Conservation (phyloP, 2,113 vertebrate species). For the Chaenogobius annularis region DNA sequence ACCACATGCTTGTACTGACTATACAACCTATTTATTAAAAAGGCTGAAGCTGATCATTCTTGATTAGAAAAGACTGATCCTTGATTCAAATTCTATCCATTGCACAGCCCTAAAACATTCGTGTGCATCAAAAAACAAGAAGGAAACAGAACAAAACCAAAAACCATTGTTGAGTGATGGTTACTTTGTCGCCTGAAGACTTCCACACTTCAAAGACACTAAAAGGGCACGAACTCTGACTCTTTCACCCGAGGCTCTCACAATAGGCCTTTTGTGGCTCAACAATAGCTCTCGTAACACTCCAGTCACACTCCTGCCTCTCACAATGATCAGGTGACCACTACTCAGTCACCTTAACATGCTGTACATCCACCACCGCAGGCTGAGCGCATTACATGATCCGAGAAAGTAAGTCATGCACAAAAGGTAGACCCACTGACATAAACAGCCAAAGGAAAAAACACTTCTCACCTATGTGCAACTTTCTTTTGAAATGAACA, state of each 20-base stretch:
- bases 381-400: background rate
- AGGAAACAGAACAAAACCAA: background rate
- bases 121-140: background rate
- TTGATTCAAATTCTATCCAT: too few relatives aligned
- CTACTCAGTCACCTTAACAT: background rate
- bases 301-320: conserved; percentile 3
- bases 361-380: conserved; percentile 1
- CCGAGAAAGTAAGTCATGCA: background rate
- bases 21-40: too few relatives aligned
- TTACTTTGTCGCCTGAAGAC: background rate
- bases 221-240: conserved; percentile 13
- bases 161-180: background rate
- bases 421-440: background rate
- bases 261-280: conserved; percentile 4
- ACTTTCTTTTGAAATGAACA: background rate
- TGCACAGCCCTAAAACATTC: background rate
- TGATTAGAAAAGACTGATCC: too few relatives aligned
- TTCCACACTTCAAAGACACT: conserved; percentile 11
- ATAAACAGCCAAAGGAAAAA: background rate
- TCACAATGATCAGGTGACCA: conserved; percentile 13
- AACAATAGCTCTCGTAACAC: conserved; percentile 7
- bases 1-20: too few relatives aligned
- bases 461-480: background rate
- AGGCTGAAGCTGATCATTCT: too few relatives aligned
- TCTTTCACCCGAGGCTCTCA: background rate